Conservation (phyloP, 2,113 vertebrate species). For the Campylomormyrus tamandua region DNA sequence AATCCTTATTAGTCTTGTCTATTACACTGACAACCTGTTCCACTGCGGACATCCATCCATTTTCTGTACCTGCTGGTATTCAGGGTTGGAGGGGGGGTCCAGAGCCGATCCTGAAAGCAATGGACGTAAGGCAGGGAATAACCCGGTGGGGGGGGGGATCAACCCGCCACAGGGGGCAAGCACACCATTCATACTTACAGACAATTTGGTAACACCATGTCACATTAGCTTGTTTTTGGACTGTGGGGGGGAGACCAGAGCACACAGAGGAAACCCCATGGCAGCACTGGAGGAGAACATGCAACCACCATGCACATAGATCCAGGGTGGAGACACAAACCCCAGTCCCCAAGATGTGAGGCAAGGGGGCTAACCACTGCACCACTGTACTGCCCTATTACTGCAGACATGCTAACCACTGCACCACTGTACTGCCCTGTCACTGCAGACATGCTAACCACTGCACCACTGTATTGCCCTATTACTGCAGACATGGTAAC, state of each 20-base stretch:
- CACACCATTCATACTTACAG: background rate
- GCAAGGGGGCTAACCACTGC: background rate
- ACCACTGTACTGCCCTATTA: too few species aligned
- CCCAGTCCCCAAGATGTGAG: background rate
- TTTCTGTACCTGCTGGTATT: background rate
- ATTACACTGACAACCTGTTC: background rate
- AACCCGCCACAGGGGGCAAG: background rate
- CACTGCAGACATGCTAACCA: background rate
- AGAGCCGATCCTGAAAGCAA: background rate
- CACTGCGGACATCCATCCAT: background rate
- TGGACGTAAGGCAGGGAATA: background rate
- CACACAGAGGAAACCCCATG: background rate
- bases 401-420: too few species aligned
- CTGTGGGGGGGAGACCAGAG: background rate
- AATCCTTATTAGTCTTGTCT: background rate
- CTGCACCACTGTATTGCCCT: background rate
- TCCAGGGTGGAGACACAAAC: background rate
- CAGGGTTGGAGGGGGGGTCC: background rate
- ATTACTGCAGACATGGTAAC: background rate
- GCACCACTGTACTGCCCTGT: background rate
- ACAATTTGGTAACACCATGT: background rate
- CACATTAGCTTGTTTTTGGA: background rate
- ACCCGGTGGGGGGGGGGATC: background rate
- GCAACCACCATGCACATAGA: too few species aligned
- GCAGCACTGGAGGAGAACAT: background rate